Evolutionary conservation across 2,797 vertebrate species (phyloP).

Genomic region (Pseudomugil tenellus): DNA sequence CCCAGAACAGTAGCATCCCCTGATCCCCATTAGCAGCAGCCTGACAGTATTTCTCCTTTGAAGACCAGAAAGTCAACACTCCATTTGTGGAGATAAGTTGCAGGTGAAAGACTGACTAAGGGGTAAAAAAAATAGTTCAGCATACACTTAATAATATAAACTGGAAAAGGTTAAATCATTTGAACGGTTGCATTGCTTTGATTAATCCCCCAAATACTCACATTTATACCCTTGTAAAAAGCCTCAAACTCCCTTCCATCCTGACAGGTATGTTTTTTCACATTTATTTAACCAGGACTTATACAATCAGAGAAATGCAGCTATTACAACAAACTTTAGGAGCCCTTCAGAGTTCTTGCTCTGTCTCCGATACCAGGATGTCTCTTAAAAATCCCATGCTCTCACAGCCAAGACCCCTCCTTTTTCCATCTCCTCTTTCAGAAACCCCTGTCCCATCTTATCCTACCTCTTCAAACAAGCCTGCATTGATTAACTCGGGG

Average conservation of each 20-base stretch:
- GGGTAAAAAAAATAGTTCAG: constrained; percentile 46
- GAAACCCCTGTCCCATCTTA: constrained; percentile 65
- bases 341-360: constrained; percentile 47
- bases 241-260: constrained; percentile 11
- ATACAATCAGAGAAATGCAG: constrained; percentile 4
- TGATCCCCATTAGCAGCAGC: constrained; percentile 80
- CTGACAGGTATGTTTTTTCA: neutral
- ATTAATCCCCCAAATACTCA: constrained; percentile 35
- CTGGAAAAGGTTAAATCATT: constrained; percentile 66
- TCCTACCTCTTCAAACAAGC: constrained; percentile 79
- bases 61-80: constrained; percentile 82
- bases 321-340: constrained; percentile 42
- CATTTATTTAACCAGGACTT: neutral
- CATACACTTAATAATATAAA: constrained; percentile 24
- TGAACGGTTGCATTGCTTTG: constrained; percentile 50
- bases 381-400: constrained; percentile 56
- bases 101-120: constrained; percentile 70
- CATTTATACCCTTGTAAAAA: constrained; percentile 27
- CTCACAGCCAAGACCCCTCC: constrained; percentile 33
- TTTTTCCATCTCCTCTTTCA: constrained; percentile 32
- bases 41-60: constrained; percentile 78
- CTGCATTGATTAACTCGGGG: constrained; percentile 79
- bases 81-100: constrained; percentile 81
- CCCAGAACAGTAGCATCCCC: constrained; percentile 81
- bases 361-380: constrained; percentile 41